Evolutionary conservation across 2,797 vertebrate species (phyloP).

Genomic region (Coregonus sp.): DNA sequence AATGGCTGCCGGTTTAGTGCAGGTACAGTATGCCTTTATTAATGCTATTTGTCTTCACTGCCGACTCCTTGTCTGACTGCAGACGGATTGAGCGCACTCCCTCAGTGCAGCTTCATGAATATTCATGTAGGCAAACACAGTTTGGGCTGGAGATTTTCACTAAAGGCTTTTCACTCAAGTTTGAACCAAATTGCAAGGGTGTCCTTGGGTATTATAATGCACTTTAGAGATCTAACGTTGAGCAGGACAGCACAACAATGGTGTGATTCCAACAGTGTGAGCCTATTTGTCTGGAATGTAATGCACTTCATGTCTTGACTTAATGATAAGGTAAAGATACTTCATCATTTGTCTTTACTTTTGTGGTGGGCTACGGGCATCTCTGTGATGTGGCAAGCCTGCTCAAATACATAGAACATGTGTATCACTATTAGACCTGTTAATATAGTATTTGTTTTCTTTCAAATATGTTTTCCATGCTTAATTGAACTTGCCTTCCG

Average conservation of each 20-base stretch:
- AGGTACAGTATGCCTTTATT: constrained; percentile 35
- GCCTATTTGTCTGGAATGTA: neutral
- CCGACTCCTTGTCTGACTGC: constrained; percentile 12
- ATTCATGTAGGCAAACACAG: constrained; percentile 61
- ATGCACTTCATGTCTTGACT: neutral
- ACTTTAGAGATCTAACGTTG: neutral
- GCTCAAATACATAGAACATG: neutral
- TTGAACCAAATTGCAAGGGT: neutral
- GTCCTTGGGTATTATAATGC: neutral
- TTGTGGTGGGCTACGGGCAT: neutral
- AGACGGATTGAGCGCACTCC: neutral
- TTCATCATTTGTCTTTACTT: neutral
- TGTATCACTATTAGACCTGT: neutral
- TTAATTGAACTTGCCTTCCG: neutral
- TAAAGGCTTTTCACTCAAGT: constrained; percentile 5
- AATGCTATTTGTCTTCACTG: constrained; percentile 34
- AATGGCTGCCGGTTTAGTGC: constrained; percentile 15
- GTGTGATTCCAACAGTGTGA: neutral
- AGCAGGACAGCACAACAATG: neutral
- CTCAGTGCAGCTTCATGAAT: constrained; percentile 48
- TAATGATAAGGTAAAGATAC: neutral
- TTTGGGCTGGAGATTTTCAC: constrained; percentile 20
- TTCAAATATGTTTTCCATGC: no score
- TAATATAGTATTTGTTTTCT: neutral
- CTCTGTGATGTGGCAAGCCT: neutral